Evolutionary conservation across 1,140 invertebrate species (phyloP), one percentile per base, ranked within the genome.

Genomic region (Drosophila erecta): DNA sequence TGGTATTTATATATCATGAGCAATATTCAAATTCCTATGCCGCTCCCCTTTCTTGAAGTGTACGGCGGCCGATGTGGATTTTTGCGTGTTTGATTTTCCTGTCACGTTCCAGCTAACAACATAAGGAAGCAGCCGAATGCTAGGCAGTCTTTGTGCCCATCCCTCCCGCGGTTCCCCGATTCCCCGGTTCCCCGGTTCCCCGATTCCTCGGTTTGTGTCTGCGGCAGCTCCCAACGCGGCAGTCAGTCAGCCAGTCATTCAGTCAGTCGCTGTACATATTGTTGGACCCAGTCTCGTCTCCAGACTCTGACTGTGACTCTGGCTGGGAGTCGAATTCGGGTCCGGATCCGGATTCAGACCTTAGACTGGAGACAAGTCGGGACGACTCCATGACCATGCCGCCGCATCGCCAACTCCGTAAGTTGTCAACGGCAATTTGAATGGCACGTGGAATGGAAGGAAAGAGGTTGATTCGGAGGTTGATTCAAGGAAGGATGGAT

Each of bases 1-100:
- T 24, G 4, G 4, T 5, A 24, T 24, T 24, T 4, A 4, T 4
- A 24, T 24, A 3, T 10, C 8, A 30, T 30, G 8, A 30, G 30
- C 3, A 8, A 7, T 30, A 1, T 30, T 30, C 8, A 30, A 8
- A 30, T 7, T 7, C 7, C 27, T 8, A 7, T 47, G 12, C 4
- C 6, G 11, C 53, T 53, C 12, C 51, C 27, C 22, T 53, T 40
- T 76, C 37, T 66, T 11, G 5, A 2, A 56, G 15, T 57, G 59
- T 22, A 55, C n/a, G 24, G 33, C 38, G 37, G 56, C 37, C 54
- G 43, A 51, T 76, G 75, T 69, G 47, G 72, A 79, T 77, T 74
- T 79, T 81, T 89, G 79, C 84, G 83, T 83, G 81, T 87, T 87
- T 87, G 84, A 87, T 89, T 87, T 87, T 89, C 84, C 84, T 87